phyloP scores from a whole-genome alignment of 92 coral and sea anemone species.

The Porites rus region DNA sequence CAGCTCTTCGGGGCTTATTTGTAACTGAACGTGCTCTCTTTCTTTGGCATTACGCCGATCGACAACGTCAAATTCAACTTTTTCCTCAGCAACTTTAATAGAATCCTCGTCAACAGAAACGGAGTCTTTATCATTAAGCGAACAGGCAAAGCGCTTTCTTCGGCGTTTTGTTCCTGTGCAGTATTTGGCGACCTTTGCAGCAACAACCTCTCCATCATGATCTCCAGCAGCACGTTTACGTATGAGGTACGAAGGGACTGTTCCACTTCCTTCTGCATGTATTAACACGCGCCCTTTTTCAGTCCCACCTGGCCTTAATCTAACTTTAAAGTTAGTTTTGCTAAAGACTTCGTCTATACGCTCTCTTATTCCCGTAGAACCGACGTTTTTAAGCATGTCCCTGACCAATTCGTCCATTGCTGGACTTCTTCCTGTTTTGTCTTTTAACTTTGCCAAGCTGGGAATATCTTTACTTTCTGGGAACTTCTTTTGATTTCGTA shows the following conservation, averaged over 20 bases:
- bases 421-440: constrained; percentile 62
- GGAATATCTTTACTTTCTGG: constrained; percentile 44
- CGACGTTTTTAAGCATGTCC: neutral
- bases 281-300: constrained; percentile 21
- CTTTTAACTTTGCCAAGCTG: neutral
- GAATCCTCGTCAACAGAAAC: constrained; percentile 50
- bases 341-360: constrained; percentile 16
- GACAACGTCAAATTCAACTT: constrained; percentile 42
- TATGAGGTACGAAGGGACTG: constrained; percentile 36
- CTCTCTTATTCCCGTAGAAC: neutral
- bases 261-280: constrained; percentile 11
- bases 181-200: constrained; percentile 5
- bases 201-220: constrained; percentile 31
- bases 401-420: constrained; percentile 28
- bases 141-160: constrained; percentile 37
- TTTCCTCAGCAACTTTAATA: constrained; percentile 27
- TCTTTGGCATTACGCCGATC: constrained; percentile 56
- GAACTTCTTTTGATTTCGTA: constrained; percentile 18
- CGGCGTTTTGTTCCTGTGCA: constrained; percentile 30
- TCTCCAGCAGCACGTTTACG: constrained; percentile 41
- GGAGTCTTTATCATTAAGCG: constrained; percentile 21
- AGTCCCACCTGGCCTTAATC: constrained; percentile 23
- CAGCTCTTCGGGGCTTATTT: constrained; percentile 15
- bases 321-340: constrained; percentile 13
- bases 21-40: constrained; percentile 31